Evolutionary conservation across 2,113 vertebrate species (phyloP).

Genomic region (Bos taurus): DNA sequence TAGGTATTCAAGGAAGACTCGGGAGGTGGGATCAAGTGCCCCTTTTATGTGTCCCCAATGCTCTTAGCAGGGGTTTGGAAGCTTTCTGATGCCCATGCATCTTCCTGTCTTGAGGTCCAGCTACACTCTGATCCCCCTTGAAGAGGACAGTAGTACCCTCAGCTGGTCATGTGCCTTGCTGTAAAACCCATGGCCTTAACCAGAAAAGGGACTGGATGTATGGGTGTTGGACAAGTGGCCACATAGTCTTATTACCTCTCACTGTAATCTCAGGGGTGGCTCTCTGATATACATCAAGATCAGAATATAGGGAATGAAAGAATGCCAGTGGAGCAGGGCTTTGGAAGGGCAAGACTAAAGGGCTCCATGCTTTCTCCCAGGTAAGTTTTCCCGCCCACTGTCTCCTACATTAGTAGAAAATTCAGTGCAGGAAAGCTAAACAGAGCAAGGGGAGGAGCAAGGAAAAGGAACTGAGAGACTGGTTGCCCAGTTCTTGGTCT

Average conservation of each 20-base stretch:
- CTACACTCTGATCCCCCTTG: neutral
- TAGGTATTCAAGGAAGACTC: neutral
- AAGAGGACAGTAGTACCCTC: neutral
- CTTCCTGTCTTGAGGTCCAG: neutral
- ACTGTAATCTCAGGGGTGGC: neutral
- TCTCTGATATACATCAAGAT: neutral
- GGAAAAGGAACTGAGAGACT: neutral
- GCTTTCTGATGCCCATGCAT: neutral
- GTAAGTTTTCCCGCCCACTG: neutral
- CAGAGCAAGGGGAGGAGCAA: neutral
- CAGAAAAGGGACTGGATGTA: neutral
- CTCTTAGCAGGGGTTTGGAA: neutral
- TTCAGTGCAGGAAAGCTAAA: neutral
- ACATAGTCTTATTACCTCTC: neutral
- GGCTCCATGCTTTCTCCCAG: neutral
- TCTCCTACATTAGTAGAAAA: neutral
- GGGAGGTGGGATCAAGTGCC: neutral
- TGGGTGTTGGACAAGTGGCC: neutral
- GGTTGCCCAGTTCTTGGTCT: neutral
- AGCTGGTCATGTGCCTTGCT: neutral
- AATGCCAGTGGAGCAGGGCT: neutral
- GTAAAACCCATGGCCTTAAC: neutral
- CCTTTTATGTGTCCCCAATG: neutral
- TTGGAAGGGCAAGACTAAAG: neutral
- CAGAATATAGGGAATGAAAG: neutral